Percentiles rank a stretch among this genome's conserved stretches.
phyloP scores from a whole-genome alignment of 2,797 vertebrate species.

The Schizopygopsis pylzovi region DNA sequence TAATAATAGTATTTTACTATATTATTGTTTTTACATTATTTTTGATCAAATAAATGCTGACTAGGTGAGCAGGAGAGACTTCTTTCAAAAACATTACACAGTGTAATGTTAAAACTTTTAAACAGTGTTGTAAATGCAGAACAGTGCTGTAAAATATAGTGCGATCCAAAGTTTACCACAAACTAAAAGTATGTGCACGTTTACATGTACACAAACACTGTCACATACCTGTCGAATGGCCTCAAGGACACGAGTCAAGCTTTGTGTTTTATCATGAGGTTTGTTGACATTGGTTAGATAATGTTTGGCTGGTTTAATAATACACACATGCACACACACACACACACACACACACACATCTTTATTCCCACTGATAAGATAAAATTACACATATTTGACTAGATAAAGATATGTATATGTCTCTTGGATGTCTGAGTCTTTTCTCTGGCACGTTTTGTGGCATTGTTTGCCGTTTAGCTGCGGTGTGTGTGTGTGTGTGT shows the following conservation, averaged over 20 bases:
- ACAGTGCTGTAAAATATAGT: not conserved
- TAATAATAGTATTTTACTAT: not conserved
- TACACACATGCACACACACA: not conserved
- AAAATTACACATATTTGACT: not conserved
- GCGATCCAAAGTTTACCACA: not conserved
- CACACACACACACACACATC: not conserved
- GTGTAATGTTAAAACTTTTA: not conserved
- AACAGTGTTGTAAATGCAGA: not conserved
- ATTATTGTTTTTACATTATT: not conserved
- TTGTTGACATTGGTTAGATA: slow-evolving; percentile 38
- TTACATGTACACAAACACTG: not conserved
- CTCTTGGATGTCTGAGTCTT: not conserved
- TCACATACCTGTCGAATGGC: not conserved
- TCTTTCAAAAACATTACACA: not conserved
- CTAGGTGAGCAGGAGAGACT: not conserved
- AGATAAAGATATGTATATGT: not conserved
- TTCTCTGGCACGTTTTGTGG: not conserved
- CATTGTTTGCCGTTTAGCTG: not conserved
- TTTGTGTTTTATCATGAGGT: slow-evolving; percentile 44
- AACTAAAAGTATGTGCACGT: not conserved
- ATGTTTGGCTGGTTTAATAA: not conserved
- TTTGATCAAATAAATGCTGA: too few relatives aligned
- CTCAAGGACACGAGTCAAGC: slow-evolving; percentile 52
- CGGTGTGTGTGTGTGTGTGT: slow-evolving; percentile 11
- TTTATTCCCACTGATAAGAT: not conserved